Percentiles rank a stretch among this genome's conserved stretches.
phyloP scores from a whole-genome alignment of 2,888 invertebrate genomes.

The Euzophera pinguis region DNA sequence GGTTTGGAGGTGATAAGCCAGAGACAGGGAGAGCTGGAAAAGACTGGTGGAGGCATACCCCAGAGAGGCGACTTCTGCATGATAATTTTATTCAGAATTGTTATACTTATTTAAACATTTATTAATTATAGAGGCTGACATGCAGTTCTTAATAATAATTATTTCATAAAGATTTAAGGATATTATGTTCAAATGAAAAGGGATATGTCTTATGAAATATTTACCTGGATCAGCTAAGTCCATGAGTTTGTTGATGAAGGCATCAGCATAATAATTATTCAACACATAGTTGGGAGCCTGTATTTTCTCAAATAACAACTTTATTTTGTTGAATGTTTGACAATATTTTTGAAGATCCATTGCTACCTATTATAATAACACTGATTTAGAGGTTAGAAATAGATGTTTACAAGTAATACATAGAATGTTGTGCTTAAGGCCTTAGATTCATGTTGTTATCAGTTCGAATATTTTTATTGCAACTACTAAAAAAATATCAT shows the following conservation, averaged over 20 bases:
- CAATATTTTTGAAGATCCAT: neutral
- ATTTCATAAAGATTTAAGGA: too few species aligned
- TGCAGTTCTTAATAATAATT: too few species aligned
- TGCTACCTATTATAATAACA: neutral
- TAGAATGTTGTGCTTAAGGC: neutral
- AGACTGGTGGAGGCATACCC: too few species aligned
- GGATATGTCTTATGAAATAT: neutral
- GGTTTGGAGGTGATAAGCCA: too few species aligned
- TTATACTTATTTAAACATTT: too few species aligned
- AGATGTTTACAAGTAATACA: neutral
- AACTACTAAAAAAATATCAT: neutral
- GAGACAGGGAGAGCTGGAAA: too few species aligned
- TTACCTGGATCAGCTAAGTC: conserved; percentile 72
- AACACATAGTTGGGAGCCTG: conserved; percentile 75
- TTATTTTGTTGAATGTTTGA: conserved; percentile 70
- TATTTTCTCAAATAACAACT: conserved; percentile 73
- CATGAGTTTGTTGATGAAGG: conserved; percentile 80
- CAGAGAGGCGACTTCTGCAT: too few species aligned
- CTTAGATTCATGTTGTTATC: neutral
- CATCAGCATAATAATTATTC: conserved; percentile 83
- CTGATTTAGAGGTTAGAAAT: too few species aligned
- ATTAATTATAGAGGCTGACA: too few species aligned
- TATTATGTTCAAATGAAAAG: neutral
- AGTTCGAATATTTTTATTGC: neutral
- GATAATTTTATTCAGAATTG: too few species aligned